Base-by-base conservation (phyloP, 2,888 invertebrate species). In the Drosophila antonietae region DNA sequence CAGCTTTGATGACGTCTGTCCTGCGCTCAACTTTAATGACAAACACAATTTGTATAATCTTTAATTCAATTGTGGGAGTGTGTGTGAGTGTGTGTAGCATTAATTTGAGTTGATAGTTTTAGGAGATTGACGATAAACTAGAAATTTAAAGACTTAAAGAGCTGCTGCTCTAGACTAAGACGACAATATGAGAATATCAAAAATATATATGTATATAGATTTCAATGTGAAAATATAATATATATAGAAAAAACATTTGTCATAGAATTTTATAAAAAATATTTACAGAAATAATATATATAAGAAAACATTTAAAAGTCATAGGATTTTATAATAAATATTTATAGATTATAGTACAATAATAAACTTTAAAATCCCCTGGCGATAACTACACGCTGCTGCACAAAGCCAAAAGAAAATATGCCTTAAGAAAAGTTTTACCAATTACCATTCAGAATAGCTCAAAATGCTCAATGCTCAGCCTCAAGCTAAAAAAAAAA, bases 1-100 rank as follows among this genome's bases (percentile, higher is more conserved):
- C 9, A 37, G 33, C n/a, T 12, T 2, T 2, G 12, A 33, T 8
- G 2, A 5, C 41, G 39, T 33, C 35, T 46, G 57, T 28, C 61
- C 64, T 49, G 18, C 39, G 51, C 59, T 43, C 35, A 51, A 39
- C 59, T 62, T 59, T 23, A 66, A 62, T 31, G 46, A 53, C 44
- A 57, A 43, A 49, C 51, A 35, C 41, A 10, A 64, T 64, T 72
- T 37, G 15, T 33, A 56, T 56, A n/a, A 28, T 31, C 10, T 10
- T 9, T 56, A 20, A 20, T 31, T 9, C 1, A 31, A 3, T 8
- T 31, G 49, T 33, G 49, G 1, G 33, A 4, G 15, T 28, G 47
- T 28, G 44, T 31, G 49, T 33, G 49, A 0, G 33, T 2, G 15
- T 28, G 47, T 46, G 46, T 43, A 43, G 10, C 43, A 14, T 8